Evolutionary conservation across 2,113 vertebrate genomes (phyloP).

Genomic region (Balaeniceps rex): DNA sequence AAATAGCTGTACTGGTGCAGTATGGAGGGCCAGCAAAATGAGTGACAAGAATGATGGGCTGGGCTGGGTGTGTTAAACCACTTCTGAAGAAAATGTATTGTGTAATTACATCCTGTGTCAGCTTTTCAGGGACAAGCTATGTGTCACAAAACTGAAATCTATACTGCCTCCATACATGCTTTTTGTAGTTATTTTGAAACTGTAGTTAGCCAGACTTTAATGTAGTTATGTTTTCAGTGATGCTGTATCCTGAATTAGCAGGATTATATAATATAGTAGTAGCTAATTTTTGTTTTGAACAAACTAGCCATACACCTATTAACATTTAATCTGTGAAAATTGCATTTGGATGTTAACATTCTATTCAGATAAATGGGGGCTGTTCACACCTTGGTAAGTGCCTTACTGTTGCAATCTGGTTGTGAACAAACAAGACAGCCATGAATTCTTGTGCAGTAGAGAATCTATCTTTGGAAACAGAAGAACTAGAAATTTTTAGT

Average conservation of each 20-base stretch:
- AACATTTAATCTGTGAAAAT: conserved; percentile 1
- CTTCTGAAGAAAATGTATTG: neutral
- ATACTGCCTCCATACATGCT: neutral
- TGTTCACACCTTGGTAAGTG: neutral
- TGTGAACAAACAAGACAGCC: neutral
- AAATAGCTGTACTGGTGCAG: neutral
- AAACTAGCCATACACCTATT: neutral
- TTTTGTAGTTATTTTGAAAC: neutral
- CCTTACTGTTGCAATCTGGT: neutral
- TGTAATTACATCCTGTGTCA: neutral
- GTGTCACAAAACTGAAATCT: neutral
- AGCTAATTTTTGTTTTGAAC: neutral
- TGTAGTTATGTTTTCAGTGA: neutral
- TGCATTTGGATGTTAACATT: neutral
- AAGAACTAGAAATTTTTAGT: neutral
- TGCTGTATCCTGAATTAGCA: neutral
- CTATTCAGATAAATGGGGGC: neutral
- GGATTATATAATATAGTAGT: neutral
- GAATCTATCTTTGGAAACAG: neutral
- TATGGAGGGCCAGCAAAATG: neutral
- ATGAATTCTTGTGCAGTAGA: neutral
- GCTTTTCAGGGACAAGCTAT: neutral
- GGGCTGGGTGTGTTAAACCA: neutral
- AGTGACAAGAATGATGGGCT: neutral
- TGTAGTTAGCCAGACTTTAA: neutral